These are phyloP conservation scores for Eucera pruinosa DNA, from an alignment of 2,888 invertebrate genomes.

Conservation along the genomic window DNA sequence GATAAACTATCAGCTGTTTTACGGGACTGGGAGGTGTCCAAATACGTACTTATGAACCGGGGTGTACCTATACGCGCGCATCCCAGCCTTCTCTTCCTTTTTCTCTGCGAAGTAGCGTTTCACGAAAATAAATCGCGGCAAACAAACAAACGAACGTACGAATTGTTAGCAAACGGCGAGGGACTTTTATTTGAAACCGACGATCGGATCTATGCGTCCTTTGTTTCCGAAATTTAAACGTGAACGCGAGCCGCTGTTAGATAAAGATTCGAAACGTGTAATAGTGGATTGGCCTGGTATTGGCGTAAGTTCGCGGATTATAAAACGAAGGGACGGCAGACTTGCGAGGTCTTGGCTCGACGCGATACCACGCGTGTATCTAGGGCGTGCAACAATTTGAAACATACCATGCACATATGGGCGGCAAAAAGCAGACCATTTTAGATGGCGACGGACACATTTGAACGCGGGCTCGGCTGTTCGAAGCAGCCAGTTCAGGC, in stretches of 20 bases:
- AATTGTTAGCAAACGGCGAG: too few species aligned
- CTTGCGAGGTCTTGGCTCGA: not conserved
- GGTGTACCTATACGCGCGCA: too few species aligned
- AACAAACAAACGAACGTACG: too few species aligned
- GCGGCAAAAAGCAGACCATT: conserved; percentile 33
- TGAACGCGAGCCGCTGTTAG: not conserved
- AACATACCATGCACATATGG: conserved; percentile 47
- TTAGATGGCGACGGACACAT: not conserved
- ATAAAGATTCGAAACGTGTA: not conserved
- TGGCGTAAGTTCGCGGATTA: not conserved
- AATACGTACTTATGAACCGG: too few species aligned
- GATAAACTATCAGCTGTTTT: too few species aligned
- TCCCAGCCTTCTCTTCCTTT: too few species aligned
- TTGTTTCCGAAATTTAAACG: not conserved
- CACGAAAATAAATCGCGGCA: too few species aligned
- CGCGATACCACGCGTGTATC: too few species aligned
- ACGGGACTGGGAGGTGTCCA: too few species aligned
- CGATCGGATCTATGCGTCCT: too few species aligned
- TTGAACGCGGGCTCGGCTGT: not conserved
- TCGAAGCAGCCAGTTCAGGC: conserved; percentile 8
- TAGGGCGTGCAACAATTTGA: conserved; percentile 16
- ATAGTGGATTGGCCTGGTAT: not conserved
- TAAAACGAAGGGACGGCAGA: not conserved
- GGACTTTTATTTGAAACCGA: not conserved
- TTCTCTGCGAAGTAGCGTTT: too few species aligned